Percentiles rank a stretch among this genome's conserved stretches.
These are phyloP conservation scores for Seira sanloemensis DNA, from an alignment of 2,888 invertebrate species.

Conservation along the genomic window DNA sequence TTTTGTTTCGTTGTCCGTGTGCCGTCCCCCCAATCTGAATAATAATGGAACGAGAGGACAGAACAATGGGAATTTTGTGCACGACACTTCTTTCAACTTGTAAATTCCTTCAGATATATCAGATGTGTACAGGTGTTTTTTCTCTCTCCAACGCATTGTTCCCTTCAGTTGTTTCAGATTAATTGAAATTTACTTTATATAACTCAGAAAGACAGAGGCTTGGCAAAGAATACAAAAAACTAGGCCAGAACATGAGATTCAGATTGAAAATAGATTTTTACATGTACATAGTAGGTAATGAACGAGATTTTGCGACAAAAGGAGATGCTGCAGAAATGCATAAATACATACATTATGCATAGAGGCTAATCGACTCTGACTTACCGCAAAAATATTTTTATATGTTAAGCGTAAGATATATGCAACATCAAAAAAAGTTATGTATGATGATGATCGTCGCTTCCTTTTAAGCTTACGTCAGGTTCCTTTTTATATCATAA, in stretches of 20 bases:
- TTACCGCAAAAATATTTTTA: too few species aligned
- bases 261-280: not conserved
- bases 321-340: too few species aligned
- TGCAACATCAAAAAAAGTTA: not conserved
- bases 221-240: not conserved
- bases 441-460: too few species aligned
- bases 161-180: not conserved
- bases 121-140: constrained; percentile 1
- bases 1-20: not conserved
- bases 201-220: too few species aligned
- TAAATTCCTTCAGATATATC: not conserved
- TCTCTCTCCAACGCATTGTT: not conserved
- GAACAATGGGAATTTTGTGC: not conserved
- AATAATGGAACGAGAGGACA: not conserved
- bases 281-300: not conserved
- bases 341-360: not conserved
- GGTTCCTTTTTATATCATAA: not conserved
- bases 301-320: not conserved
- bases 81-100: not conserved
- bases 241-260: not conserved
- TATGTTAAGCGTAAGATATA: not conserved
- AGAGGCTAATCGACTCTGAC: too few species aligned
- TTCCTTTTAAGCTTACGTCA: not conserved
- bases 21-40: not conserved
- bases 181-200: constrained; percentile 1